Conservation (phyloP, 1,140 invertebrate genomes). For the Metaphire vulgaris region DNA sequence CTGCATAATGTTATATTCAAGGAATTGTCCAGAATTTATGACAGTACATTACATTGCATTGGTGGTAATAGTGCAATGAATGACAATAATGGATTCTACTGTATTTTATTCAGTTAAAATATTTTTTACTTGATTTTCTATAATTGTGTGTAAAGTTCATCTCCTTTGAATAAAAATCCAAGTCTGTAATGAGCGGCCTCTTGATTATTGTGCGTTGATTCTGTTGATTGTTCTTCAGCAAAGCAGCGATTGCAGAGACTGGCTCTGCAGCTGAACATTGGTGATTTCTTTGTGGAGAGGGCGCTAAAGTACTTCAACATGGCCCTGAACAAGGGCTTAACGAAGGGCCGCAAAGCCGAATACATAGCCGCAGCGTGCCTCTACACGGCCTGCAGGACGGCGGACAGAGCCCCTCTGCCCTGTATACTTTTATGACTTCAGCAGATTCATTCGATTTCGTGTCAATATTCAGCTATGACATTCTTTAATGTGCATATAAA, state of each 20-base stretch:
- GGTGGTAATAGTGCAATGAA: too few species aligned
- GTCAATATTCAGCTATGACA: too few species aligned
- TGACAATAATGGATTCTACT: not conserved
- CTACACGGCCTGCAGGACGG: conserved; percentile 91
- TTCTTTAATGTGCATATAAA: too few species aligned
- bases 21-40: too few species aligned
- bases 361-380: conserved; percentile 94
- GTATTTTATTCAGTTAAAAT: not conserved
- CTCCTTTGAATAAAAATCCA: not conserved
- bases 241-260: conserved; percentile 47
- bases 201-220: too few species aligned
- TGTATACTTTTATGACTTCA: conserved; percentile 44
- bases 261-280: conserved; percentile 59
- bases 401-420: conserved; percentile 88
- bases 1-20: too few species aligned
- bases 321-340: conserved; percentile 70
- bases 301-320: conserved; percentile 95
- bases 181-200: too few species aligned
- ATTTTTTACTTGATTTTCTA: not conserved
- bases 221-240: too few species aligned
- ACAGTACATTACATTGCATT: too few species aligned
- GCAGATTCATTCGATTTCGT: too few species aligned
- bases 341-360: conserved; percentile 79
- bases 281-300: conserved; percentile 83
- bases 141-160: not conserved